Base-by-base conservation (phyloP, 2,113 vertebrate species). In the Pangasianodon gigas region DNA sequence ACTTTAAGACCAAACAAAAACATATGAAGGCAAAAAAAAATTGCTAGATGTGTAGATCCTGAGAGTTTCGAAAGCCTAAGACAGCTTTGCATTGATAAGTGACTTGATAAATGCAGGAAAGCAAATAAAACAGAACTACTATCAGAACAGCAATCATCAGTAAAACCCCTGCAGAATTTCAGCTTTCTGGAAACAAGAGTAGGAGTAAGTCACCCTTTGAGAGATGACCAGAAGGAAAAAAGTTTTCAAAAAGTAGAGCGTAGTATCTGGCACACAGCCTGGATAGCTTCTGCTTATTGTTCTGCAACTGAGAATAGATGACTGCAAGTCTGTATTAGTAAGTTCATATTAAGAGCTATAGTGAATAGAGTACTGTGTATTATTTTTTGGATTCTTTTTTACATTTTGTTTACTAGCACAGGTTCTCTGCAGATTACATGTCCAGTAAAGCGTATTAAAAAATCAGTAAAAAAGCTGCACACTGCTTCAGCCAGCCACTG, bases 191-290 rank as follows among this genome's bases (percentile, higher is more conserved):
- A 80, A 69, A 54, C 60, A 44, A 56, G 54, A 71, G 56, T 32
- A 29, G 54, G 52, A 37, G 84, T 21, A 79, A 77, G 41, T 41
- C 21, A 37, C 16, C 41, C 75, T 80, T 46, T 46, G 58, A 79
- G 56, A 88, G 67, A 52, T 52, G 44, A 44, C 51, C 71, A 54
- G 14, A 37, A 54, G 51, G 79, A 71, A 71, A 88, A 71, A 88
- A 51, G n/a, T 54, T 41, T 56, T 56, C 14, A 87, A 56, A 41
- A 87, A 77, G 24, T 24, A 21, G 8, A 67, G n/a, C 9, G 9
- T 41, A 67, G 21, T 87, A 75, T 75, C 79, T 84, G 48, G 21
- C 51, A 52, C 16, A 65, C 7, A 24, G 24, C 32, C 48, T 58
- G 51, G 62, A 44, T 18, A 56, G 10, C 65, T 56, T 32, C 65